Evolutionary conservation across 2,888 invertebrate genomes (phyloP), one percentile per base, ranked within the genome.

Genomic region (Idaea aversata): DNA sequence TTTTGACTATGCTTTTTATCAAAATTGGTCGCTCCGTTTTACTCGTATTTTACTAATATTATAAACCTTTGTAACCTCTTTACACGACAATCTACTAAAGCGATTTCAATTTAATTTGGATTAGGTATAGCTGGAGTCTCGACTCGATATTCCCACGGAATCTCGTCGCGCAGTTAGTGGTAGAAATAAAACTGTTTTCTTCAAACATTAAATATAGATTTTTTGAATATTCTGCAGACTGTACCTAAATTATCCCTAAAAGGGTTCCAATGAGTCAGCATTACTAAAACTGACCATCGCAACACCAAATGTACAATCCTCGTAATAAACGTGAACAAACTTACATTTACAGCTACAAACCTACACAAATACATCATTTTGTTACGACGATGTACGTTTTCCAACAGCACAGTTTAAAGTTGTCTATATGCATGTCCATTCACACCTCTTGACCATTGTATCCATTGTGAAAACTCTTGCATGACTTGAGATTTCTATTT

Each of bases 251-350:
- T 47, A 59, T 67, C 70, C 59, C 73, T 72, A 72, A 72, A 78
- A 77, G 78, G 81, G 80, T 73, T 73, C 77, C 71, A 70, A 74
- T 81, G 77, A 79, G 66, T 78, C 78, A 73, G 77, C 79, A 66
- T 61, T 70, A 71, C 71, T 63, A 64, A 61, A 66, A 75, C 76
- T 72, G 74, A 70, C 71, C 70, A 70, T 62, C 68, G 68, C 70
- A 68, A 67, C 38, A 70, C 65, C 62, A 62, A 35, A 64, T 63
- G 65, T 58, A 66, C 66, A 63, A 62, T 71, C 63, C 68, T 68
- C 63, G 69, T 69, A 57, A 34, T 34, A 38, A 25, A 7, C 15
- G 25, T 38, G 25, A 25, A 16, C 57, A 63, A 58, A 57, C n/a
- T 59, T 34, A 57, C 6, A 34, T 35, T 57, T 58, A 15, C 16